Evolutionary conservation across 2,797 vertebrate species (phyloP).

Genomic region (Centropyge bicolor): DNA sequence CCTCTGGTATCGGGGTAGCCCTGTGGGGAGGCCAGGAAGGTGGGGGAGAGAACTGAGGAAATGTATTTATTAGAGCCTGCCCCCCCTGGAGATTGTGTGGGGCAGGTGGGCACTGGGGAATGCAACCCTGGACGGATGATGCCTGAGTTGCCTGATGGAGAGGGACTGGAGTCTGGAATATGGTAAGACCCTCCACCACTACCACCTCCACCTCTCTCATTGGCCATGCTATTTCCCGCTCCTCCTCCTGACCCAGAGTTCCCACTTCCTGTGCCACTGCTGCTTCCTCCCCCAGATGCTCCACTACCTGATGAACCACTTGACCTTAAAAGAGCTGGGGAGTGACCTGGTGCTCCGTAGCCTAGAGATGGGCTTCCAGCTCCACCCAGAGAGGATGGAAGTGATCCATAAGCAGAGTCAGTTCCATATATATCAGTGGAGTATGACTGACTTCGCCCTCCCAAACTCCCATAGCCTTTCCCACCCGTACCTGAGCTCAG

Average conservation of each 20-base stretch:
- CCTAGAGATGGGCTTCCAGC: slow-evolving; percentile 93
- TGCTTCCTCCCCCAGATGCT: slow-evolving; percentile 83
- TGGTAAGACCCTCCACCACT: slow-evolving; percentile 85
- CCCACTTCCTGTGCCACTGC: slow-evolving; percentile 79
- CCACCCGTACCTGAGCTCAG: slow-evolving; percentile 86
- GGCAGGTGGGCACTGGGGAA: slow-evolving; percentile 89
- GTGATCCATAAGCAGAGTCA: slow-evolving; percentile 86
- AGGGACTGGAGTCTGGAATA: slow-evolving; percentile 91
- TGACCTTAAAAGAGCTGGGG: slow-evolving; percentile 91
- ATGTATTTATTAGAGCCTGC: slow-evolving; percentile 90
- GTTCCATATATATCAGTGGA: slow-evolving; percentile 85
- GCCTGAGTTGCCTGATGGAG: slow-evolving; percentile 88
- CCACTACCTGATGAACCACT: slow-evolving; percentile 86
- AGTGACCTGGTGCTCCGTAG: slow-evolving; percentile 93
- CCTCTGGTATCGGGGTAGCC: slow-evolving; percentile 86
- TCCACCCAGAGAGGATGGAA: slow-evolving; percentile 86
- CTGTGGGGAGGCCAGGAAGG: slow-evolving; percentile 91
- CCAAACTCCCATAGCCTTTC: slow-evolving; percentile 86
- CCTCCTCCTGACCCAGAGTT: slow-evolving; percentile 82
- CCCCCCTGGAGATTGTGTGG: slow-evolving; percentile 85
- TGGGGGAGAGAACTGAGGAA: slow-evolving; percentile 92
- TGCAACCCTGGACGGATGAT: slow-evolving; percentile 93
- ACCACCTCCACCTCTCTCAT: slow-evolving; percentile 79
- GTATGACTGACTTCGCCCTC: slow-evolving; percentile 84
- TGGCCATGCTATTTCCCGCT: slow-evolving; percentile 77